Conservation (phyloP, 2,888 invertebrate genomes). For the Torymus auratus region DNA sequence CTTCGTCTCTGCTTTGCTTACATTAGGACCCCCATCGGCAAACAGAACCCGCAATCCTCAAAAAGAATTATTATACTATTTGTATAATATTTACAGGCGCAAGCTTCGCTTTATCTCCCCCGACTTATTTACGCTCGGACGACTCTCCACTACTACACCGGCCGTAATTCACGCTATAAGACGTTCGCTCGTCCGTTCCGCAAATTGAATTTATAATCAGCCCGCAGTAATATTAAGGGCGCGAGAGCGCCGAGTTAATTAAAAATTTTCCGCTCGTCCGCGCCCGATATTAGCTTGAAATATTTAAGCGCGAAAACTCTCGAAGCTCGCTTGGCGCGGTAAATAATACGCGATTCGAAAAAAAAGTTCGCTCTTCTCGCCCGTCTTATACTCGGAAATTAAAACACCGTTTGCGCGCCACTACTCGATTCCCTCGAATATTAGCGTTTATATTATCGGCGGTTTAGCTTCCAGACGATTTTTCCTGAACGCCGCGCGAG, state of each 20-base stretch:
- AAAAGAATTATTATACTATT: no score
- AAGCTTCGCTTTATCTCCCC: no score
- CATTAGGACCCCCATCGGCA: no score
- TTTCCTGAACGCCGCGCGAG: no score
- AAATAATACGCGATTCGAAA: constrained; percentile 4
- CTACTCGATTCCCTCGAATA: no score
- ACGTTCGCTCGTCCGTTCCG: background rate
- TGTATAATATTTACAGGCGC: no score
- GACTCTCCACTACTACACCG: no score
- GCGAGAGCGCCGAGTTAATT: background rate
- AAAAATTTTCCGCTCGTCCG: background rate
- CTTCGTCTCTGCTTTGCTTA: no score
- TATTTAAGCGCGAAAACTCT: constrained; percentile 1
- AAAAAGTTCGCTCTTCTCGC: background rate
- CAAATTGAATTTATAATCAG: constrained; percentile 2
- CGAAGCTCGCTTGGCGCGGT: background rate
- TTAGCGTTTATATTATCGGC: no score
- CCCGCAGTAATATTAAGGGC: background rate
- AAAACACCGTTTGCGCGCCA: background rate
- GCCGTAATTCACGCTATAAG: background rate
- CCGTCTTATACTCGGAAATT: background rate
- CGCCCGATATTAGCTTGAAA: background rate
- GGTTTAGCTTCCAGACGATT: no score
- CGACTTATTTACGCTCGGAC: no score
- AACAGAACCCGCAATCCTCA: no score